phyloP scores from a whole-genome alignment of 2,113 vertebrate genomes.

The Poeciliopsis prolifica region DNA sequence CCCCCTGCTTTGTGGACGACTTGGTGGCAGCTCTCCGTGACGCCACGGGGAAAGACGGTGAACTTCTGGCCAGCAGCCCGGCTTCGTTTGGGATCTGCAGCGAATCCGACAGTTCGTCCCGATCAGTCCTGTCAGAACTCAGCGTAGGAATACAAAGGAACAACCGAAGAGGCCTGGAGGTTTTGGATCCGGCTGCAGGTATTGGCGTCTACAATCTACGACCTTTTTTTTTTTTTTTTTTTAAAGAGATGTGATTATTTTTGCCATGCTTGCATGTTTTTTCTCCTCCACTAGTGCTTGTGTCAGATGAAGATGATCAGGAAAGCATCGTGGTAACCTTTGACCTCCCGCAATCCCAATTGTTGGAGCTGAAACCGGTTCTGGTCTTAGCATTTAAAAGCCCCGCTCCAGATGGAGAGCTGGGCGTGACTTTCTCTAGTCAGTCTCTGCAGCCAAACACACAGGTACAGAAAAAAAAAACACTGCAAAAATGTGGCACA shows the following conservation, averaged over 20 bases:
- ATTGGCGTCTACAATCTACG: not conserved
- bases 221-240: not conserved
- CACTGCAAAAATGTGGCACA: not conserved
- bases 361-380: conserved; percentile 37
- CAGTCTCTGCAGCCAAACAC: conserved; percentile 62
- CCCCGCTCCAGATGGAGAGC: conserved; percentile 22
- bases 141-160: conserved; percentile 8
- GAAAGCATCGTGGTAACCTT: conserved; percentile 56
- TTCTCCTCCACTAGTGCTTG: conserved; percentile 51
- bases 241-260: not conserved
- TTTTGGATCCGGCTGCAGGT: conserved; percentile 65
- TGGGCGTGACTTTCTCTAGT: conserved; percentile 64
- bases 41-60: conserved; percentile 8
- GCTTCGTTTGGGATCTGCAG: conserved; percentile 71
- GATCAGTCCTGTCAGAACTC: conserved; percentile 34
- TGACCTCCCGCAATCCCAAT: conserved; percentile 50
- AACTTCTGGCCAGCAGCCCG: conserved; percentile 33
- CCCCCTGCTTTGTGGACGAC: conserved; percentile 51
- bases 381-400: conserved; percentile 65
- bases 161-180: conserved; percentile 19
- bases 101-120: not conserved
- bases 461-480: conserved; percentile 65
- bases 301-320: conserved; percentile 46
- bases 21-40: conserved; percentile 54
- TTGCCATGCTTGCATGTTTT: not conserved